phyloP scores from a whole-genome alignment of 1,140 invertebrate species.

The Artemia franciscana region DNA sequence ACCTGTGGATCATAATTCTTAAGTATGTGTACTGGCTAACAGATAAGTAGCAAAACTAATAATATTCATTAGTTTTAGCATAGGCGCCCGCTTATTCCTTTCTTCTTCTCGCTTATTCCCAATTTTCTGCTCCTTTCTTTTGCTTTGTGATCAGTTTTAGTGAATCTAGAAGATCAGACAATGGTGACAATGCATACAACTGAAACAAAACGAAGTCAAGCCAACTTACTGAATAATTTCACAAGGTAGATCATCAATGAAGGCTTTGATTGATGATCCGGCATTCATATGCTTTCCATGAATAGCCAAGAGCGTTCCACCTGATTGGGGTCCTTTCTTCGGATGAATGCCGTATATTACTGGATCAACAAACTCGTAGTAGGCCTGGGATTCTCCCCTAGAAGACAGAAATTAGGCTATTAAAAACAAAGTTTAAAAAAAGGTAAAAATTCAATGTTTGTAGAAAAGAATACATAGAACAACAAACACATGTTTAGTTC shows the following conservation, averaged over 20 bases:
- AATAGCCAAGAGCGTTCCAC: constrained; percentile 71
- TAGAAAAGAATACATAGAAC: background rate
- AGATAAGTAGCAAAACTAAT: no score
- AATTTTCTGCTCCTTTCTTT: no score
- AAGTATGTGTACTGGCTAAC: no score
- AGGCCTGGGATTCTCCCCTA: constrained; percentile 51
- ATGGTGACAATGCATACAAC: no score
- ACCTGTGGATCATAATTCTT: no score
- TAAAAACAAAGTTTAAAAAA: background rate
- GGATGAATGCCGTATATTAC: constrained; percentile 60
- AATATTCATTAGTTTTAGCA: no score
- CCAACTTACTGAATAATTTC: constrained; percentile 35
- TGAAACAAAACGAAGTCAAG: no score
- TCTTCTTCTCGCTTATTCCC: no score
- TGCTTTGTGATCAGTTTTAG: no score
- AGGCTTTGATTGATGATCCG: constrained; percentile 70
- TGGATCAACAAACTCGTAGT: constrained; percentile 67
- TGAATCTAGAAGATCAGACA: no score
- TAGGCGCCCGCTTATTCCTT: no score
- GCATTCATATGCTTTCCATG: constrained; percentile 80
- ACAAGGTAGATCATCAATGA: constrained; percentile 66
- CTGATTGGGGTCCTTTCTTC: constrained; percentile 67
- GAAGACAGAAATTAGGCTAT: background rate
- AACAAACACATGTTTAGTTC: no score
- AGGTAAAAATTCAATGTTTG: background rate